phyloP scores from a whole-genome alignment of 1,140 invertebrate species.

The Contarinia nasturtii region DNA sequence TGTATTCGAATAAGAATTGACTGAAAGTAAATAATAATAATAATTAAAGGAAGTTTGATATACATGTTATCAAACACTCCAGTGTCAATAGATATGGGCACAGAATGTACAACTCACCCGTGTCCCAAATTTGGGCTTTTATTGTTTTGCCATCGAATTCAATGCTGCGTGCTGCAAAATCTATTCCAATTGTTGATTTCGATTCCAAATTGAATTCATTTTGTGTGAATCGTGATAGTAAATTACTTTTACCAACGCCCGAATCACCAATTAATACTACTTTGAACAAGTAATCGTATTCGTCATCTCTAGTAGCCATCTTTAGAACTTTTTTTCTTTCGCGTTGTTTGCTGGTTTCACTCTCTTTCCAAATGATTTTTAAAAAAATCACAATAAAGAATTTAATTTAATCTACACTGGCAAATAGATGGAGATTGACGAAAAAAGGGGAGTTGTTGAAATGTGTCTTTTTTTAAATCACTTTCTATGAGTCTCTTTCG shows the following conservation, averaged over 20 bases:
- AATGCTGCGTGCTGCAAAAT: slow-evolving; percentile 98
- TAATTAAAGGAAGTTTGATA: too few relatives aligned
- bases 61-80: neutral
- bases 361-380: too few relatives aligned
- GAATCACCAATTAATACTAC: slow-evolving; percentile 99
- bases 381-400: too few relatives aligned
- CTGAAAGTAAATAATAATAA: neutral
- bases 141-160: slow-evolving; percentile 92
- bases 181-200: slow-evolving; percentile 99
- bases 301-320: slow-evolving; percentile 95
- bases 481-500: too few relatives aligned
- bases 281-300: slow-evolving; percentile 99
- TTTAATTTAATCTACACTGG: too few relatives aligned
- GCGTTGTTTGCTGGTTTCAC: too few relatives aligned
- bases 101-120: slow-evolving; percentile 21
- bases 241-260: slow-evolving; percentile 98
- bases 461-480: too few relatives aligned
- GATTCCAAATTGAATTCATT: slow-evolving; percentile 99
- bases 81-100: too few relatives aligned
- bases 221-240: slow-evolving; percentile 95
- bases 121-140: slow-evolving; percentile 99
- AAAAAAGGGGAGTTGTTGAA: too few relatives aligned
- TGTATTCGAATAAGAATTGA: too few relatives aligned
- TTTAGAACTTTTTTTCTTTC: slow-evolving; percentile 14
- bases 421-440: too few relatives aligned